phyloP scores from a whole-genome alignment of 2,888 invertebrate species.

The Oligia fasciuncula region DNA sequence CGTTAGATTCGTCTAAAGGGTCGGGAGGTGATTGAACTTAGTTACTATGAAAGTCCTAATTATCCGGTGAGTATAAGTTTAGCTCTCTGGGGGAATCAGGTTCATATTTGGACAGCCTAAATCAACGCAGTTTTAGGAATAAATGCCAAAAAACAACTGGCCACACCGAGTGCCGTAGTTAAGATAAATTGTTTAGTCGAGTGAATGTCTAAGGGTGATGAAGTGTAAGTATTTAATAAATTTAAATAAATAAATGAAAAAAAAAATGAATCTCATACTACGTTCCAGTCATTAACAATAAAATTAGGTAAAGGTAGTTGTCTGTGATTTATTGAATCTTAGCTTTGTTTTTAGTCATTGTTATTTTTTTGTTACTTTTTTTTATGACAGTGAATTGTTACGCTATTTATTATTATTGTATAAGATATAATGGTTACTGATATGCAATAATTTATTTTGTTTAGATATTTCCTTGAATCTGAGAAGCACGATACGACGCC shows the following conservation, averaged over 20 bases:
- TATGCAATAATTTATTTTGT: slow-evolving; percentile 56
- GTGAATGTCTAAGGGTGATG: slow-evolving; percentile 74
- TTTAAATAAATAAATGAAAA: slow-evolving; percentile 59
- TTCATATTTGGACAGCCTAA: slow-evolving; percentile 57
- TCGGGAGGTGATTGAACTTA: slow-evolving; percentile 29
- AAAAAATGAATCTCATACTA: slow-evolving; percentile 79
- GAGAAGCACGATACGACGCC: slow-evolving; percentile 65
- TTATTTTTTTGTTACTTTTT: slow-evolving; percentile 66
- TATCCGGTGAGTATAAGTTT: slow-evolving; percentile 37
- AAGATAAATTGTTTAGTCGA: slow-evolving; percentile 78
- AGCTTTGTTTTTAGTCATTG: slow-evolving; percentile 74
- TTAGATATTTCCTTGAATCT: slow-evolving; percentile 54
- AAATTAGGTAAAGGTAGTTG: slow-evolving; percentile 77
- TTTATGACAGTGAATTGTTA: slow-evolving; percentile 61
- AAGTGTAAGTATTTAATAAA: slow-evolving; percentile 71
- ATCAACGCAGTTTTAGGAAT: slow-evolving; percentile 37
- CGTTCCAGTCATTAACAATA: slow-evolving; percentile 77
- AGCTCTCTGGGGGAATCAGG: slow-evolving; percentile 47
- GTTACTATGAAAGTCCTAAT: slow-evolving; percentile 42
- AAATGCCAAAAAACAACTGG: slow-evolving; percentile 10
- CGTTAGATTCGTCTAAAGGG: slow-evolving; percentile 14
- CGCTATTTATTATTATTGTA: slow-evolving; percentile 64
- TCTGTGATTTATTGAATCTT: slow-evolving; percentile 85
- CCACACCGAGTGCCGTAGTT: slow-evolving; percentile 81
- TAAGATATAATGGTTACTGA: slow-evolving; percentile 49